These are phyloP conservation scores for Megamerina dolium DNA, from an alignment of 2,888 invertebrate species.

Conservation along the genomic window DNA sequence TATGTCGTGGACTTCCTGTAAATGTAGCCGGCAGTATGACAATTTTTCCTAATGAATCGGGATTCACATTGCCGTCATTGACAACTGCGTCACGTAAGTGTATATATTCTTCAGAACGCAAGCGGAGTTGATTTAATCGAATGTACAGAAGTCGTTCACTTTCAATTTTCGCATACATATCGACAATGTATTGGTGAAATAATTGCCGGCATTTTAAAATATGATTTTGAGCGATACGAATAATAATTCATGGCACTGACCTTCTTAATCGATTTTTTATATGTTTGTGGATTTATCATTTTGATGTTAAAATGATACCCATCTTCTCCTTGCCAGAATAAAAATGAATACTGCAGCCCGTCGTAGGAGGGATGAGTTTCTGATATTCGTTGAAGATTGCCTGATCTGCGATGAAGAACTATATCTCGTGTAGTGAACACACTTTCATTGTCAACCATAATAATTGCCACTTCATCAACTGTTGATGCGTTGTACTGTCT, in stretches of 20 bases:
- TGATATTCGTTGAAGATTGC: conserved; percentile 2
- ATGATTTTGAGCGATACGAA: too few relatives aligned
- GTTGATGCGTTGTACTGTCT: conserved; percentile 14
- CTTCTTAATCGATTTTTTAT: too few relatives aligned
- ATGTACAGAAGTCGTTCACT: conserved; percentile 1
- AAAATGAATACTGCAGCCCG: conserved; percentile 3
- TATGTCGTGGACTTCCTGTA: too few relatives aligned
- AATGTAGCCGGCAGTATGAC: background rate
- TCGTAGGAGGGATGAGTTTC: too few relatives aligned
- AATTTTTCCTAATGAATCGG: background rate
- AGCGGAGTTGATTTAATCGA: background rate
- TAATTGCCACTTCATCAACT: conserved; percentile 9
- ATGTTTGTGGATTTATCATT: background rate
- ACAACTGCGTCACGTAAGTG: background rate
- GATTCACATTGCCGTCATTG: conserved; percentile 1
- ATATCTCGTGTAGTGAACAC: conserved; percentile 7
- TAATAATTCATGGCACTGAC: too few relatives aligned
- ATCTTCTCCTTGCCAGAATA: conserved; percentile 6
- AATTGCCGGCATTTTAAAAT: conserved; percentile 1
- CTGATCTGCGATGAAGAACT: conserved; percentile 6
- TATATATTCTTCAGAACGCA: conserved; percentile 1
- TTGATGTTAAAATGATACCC: conserved; percentile 6
- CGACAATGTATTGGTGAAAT: conserved; percentile 2
- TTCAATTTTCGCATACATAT: conserved; percentile 1
- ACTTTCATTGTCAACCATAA: conserved; percentile 6